Evolutionary conservation across 2,888 invertebrate species (phyloP).

Genomic region (Archaeoteleia sp.): DNA sequence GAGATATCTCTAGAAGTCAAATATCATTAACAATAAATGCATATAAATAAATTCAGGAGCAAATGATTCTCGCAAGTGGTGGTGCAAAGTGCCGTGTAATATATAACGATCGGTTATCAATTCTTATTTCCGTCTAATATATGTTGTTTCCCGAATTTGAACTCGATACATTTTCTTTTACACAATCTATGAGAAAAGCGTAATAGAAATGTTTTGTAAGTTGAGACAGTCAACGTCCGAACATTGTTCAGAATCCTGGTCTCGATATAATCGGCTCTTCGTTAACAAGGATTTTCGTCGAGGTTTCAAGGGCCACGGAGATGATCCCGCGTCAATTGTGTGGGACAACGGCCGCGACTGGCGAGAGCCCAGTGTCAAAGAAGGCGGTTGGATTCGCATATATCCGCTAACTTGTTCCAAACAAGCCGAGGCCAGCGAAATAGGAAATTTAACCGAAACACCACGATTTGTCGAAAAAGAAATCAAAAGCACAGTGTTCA

Average conservation of each 20-base stretch:
- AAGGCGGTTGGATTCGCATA: slow-evolving; percentile 86
- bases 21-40: too few species aligned
- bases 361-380: slow-evolving; percentile 79
- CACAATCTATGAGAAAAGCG: too few species aligned
- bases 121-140: not conserved
- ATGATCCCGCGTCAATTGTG: slow-evolving; percentile 75
- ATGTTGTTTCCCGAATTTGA: too few species aligned
- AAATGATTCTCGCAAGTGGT: too few species aligned
- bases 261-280: slow-evolving; percentile 70
- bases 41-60: too few species aligned
- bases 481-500: slow-evolving; percentile 66
- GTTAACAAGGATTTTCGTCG: slow-evolving; percentile 76
- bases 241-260: slow-evolving; percentile 64
- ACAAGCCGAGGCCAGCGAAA: slow-evolving; percentile 56
- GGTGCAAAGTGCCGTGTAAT: too few species aligned
- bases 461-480: slow-evolving; percentile 65
- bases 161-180: too few species aligned
- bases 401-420: slow-evolving; percentile 78
- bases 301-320: slow-evolving; percentile 78
- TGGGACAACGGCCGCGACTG: slow-evolving; percentile 86
- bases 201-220: slow-evolving; percentile 51
- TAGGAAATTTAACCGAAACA: slow-evolving; percentile 62
- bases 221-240: slow-evolving; percentile 59
- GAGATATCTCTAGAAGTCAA: too few species aligned
- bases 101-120: not conserved